phyloP scores from a whole-genome alignment of 2,888 invertebrate species.

The Gnatocerus cornutus region DNA sequence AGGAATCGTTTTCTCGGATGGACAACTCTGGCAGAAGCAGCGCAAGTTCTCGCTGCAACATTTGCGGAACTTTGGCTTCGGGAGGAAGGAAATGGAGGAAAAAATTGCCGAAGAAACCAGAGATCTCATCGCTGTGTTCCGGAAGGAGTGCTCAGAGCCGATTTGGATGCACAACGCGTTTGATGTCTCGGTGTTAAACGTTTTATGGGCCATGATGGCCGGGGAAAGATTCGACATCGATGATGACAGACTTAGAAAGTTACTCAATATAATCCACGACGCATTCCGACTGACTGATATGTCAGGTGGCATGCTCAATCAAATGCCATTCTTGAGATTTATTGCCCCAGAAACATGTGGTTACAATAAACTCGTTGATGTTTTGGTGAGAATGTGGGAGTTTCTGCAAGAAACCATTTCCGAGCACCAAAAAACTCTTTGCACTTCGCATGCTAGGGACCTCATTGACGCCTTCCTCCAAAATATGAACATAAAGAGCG shows the following conservation, averaged over 20 bases:
- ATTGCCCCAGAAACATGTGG: slow-evolving; percentile 78
- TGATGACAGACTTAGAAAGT: slow-evolving; percentile 73
- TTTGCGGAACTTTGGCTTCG: slow-evolving; percentile 78
- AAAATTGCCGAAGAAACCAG: slow-evolving; percentile 75
- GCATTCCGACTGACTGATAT: slow-evolving; percentile 78
- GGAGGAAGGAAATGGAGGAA: slow-evolving; percentile 76
- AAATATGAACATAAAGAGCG: slow-evolving; percentile 73
- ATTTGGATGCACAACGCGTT: slow-evolving; percentile 70
- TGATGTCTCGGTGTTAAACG: slow-evolving; percentile 79
- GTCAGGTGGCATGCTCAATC: slow-evolving; percentile 80
- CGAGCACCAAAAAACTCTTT: slow-evolving; percentile 72
- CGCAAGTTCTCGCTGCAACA: slow-evolving; percentile 80
- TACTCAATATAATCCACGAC: slow-evolving; percentile 76
- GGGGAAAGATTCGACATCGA: slow-evolving; percentile 78
- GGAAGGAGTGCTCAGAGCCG: slow-evolving; percentile 64
- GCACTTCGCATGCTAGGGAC: slow-evolving; percentile 73
- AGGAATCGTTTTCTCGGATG: slow-evolving; percentile 83
- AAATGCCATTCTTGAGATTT: slow-evolving; percentile 79
- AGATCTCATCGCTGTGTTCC: slow-evolving; percentile 72
- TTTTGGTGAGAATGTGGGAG: slow-evolving; percentile 73
- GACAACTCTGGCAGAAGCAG: slow-evolving; percentile 78
- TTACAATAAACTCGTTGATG: slow-evolving; percentile 73
- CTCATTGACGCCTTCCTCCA: slow-evolving; percentile 79
- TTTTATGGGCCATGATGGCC: slow-evolving; percentile 81
- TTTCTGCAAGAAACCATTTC: slow-evolving; percentile 76